Base-by-base conservation (phyloP, 2,888 invertebrate genomes). In the Ormyrus labotus region DNA sequence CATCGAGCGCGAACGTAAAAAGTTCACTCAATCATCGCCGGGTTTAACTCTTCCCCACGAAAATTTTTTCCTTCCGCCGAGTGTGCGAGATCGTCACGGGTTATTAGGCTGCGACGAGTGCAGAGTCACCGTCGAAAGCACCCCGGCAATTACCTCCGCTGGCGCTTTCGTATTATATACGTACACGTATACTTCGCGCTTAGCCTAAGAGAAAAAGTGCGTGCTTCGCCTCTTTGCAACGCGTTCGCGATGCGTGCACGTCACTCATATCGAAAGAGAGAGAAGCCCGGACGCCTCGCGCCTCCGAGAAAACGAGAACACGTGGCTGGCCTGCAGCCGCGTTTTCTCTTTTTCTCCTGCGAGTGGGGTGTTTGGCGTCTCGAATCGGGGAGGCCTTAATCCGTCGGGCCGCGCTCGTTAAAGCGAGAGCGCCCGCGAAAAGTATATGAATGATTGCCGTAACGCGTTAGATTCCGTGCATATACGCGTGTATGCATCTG, bases 381-480 rank as follows among this genome's bases (percentile, higher is more conserved):
- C 61, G 13, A 71, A 67, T 80, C 53, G 51, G 51, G 10, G 68
- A 68, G 65, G 11, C 71, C 75, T 76, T 71, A 80, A 71, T 76
- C 63, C 51, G 75, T 75, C 61, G 65, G 60, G 48, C 8, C 45
- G 57, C 68, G 51, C 72, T 80, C 80, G 47, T 76, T 76, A 67
- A 61, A 76, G 73, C 71, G 68, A 73, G 73, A 73, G 73, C 61
- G 61, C 11, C 34, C 71, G 61, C 19, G 75, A 61, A 61, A 34
- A 69, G 68, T 68, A 79, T 68, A 79, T 72, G 72, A 81, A 68
- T 53, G 80, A 77, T 77, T 77, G 77, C 80, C 71, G 71, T 61
- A 76, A 67, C 67, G 69, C 47, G 63, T 45, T 50, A 13, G n/a
- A 34, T 34, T 34, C 34, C 3, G 2, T 4, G 34, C 34, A 4